Evolutionary conservation across 2,888 invertebrate species (phyloP), one percentile per base, ranked within the genome.

Genomic region (Diplazon laetatorius): DNA sequence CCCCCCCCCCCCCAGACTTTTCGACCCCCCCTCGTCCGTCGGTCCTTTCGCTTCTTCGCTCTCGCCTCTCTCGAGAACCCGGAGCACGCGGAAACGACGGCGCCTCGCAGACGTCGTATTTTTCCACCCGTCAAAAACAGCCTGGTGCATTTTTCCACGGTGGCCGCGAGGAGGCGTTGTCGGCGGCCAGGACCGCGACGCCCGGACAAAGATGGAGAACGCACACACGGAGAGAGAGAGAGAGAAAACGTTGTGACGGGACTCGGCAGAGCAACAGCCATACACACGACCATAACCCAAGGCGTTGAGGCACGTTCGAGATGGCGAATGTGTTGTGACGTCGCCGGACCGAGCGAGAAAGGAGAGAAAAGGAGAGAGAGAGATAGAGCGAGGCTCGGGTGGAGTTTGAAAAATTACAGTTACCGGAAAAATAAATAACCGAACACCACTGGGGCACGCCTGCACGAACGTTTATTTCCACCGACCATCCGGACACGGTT

Each of bases 121-220:
- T 89, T 86, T 89, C 89, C 87, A 69, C 82, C 81, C 84, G 88
- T 89, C 89, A 88, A 87, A 87, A 87, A 86, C 88, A 89, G 89
- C 84, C 86, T 86, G 86, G 84, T 86, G 83, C 88, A 88, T 88
- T 89, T 88, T 86, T 88, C 89, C 87, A 80, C 74, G 63, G 39
- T 30, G 30, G 30, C n/a, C n/a, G n/a, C n/a, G n/a, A 30, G 6
- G 30, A 30, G 65, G 74, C 39, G 55, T 59, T 60, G 37, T 39
- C 12, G 48, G 30, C 60, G 59, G n/a, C n/a, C n/a, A n/a, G n/a
- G n/a, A n/a, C n/a, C 20, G 65, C 50, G 44, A 39, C 18, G 20
- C 46, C 63, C n/a, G n/a, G 66, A 59, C 20, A 48, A 48, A 30
- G 48, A 63, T 35, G 20, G 20, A 2, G 30, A 30, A 30, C 6